Percentiles rank a stretch among this genome's conserved stretches.
Evolutionary conservation across 2,113 vertebrate genomes (phyloP).

Genomic region (Coryphaenoides rupestris): DNA sequence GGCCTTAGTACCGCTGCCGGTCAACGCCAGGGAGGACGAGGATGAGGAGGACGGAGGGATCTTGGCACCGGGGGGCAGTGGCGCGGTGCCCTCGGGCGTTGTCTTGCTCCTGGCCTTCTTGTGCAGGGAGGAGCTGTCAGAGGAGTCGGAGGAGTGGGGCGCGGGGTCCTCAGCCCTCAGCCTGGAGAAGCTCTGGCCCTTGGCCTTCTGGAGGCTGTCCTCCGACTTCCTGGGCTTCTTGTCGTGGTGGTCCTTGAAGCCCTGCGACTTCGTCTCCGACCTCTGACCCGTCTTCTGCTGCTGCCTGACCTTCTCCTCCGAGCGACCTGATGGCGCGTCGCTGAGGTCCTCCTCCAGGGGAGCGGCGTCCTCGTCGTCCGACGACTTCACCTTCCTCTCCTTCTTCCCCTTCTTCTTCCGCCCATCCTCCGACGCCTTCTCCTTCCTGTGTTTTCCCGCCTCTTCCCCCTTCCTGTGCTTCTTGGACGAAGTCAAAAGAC

Average conservation of each 20-base stretch:
- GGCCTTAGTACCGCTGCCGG: not conserved
- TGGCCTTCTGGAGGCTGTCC: slow-evolving; percentile 67
- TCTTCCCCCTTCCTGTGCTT: slow-evolving; percentile 84
- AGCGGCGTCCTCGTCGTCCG: slow-evolving; percentile 60
- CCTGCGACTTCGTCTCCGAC: slow-evolving; percentile 66
- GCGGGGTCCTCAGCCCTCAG: slow-evolving; percentile 74
- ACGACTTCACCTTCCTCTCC: slow-evolving; percentile 56
- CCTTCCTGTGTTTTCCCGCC: slow-evolving; percentile 70
- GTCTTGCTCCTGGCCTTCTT: slow-evolving; percentile 57
- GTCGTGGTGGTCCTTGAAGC: slow-evolving; percentile 73
- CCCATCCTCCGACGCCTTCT: slow-evolving; percentile 68
- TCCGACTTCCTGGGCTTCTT: slow-evolving; percentile 72
- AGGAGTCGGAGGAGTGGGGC: slow-evolving; percentile 64
- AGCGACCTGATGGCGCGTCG: slow-evolving; percentile 43
- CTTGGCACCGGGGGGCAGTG: slow-evolving; percentile 32
- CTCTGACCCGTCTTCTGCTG: slow-evolving; percentile 76
- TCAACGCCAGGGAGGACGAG: slow-evolving; percentile 29
- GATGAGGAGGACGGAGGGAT: slow-evolving; percentile 54
- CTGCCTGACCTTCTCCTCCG: slow-evolving; percentile 72
- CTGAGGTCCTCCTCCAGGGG: slow-evolving; percentile 59
- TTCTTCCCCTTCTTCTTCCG: slow-evolving; percentile 70
- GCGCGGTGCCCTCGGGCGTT: slow-evolving; percentile 30
- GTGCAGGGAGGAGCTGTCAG: slow-evolving; percentile 65
- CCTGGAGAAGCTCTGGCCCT: slow-evolving; percentile 63
- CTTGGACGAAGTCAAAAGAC: slow-evolving; percentile 88